A percentile compares a stretch with the other conserved stretches of the same genome.
Evolutionary conservation across 1,140 invertebrate species (phyloP).

Genomic region (Bombus affinis): DNA sequence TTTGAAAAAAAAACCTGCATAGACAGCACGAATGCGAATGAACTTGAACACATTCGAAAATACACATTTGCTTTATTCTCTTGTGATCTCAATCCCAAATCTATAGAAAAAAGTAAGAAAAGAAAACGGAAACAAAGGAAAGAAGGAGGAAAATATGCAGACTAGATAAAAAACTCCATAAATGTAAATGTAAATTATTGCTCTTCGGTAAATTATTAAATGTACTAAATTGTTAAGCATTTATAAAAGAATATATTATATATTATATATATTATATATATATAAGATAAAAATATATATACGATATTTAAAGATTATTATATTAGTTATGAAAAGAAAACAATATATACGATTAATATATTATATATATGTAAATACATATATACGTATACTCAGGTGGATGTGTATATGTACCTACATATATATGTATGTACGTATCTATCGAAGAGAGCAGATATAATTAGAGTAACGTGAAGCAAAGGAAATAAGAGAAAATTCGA

Average conservation of each 20-base stretch:
- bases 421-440: conserved; percentile 47
- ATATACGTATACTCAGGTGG: conserved; percentile 3
- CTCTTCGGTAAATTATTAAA: conserved; percentile 53
- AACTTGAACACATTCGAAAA: background rate
- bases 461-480: background rate
- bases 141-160: background rate
- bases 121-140: background rate
- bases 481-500: conserved; percentile 34
- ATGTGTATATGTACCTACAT: conserved; percentile 27
- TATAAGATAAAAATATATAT: conserved; percentile 26
- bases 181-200: conserved; percentile 48
- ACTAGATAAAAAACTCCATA: conserved; percentile 19
- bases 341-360: conserved; percentile 22
- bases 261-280: conserved; percentile 50
- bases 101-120: conserved; percentile 5
- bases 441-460: conserved; percentile 40
- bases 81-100: conserved; percentile 65
- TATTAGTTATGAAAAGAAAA: conserved; percentile 30
- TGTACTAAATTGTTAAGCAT: conserved; percentile 60
- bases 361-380: conserved; percentile 56
- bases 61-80: conserved; percentile 31
- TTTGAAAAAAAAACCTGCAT: conserved; percentile 20
- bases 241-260: conserved; percentile 54
- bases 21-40: background rate
- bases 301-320: conserved; percentile 51